Percentiles rank a stretch among this genome's conserved stretches.
Conservation (phyloP, 2,113 vertebrate genomes). For the Sapajus apella region DNA sequence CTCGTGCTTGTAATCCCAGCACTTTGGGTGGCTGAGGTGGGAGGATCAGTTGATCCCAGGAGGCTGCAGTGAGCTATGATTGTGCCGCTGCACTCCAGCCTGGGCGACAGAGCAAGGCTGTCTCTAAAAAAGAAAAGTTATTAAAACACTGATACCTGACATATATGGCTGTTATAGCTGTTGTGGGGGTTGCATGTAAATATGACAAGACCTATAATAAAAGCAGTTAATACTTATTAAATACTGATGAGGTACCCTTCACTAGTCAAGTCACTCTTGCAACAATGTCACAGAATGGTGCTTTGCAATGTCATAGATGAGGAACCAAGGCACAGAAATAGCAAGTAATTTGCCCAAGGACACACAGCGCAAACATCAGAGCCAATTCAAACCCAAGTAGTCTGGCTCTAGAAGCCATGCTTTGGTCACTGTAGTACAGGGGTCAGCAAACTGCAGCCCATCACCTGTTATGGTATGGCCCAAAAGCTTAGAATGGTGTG, state of each 20-base stretch:
- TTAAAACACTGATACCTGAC: background rate
- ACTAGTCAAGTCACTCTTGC: background rate
- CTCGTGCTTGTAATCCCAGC: too few relatives aligned
- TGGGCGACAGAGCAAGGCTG: too few relatives aligned
- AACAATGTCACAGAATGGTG: background rate
- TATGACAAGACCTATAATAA: background rate
- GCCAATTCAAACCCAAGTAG: background rate
- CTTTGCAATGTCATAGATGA: background rate
- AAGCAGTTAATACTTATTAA: background rate
- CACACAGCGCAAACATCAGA: background rate
- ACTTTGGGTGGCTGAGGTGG: too few relatives aligned
- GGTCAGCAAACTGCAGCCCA: background rate
- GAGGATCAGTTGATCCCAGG: too few relatives aligned
- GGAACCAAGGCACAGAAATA: background rate
- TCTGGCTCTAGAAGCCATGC: background rate
- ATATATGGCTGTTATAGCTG: background rate
- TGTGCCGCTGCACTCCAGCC: too few relatives aligned
- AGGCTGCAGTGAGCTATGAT: too few relatives aligned
- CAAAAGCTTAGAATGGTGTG: background rate
- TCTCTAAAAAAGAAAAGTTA: too few relatives aligned
- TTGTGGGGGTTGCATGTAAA: background rate
- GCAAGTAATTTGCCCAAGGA: background rate
- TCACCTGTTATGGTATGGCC: background rate
- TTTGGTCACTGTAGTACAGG: background rate
- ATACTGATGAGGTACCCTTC: background rate